These are phyloP conservation scores for Tolmerus cingulatus DNA, from an alignment of 2,888 invertebrate species.

Conservation along the genomic window DNA sequence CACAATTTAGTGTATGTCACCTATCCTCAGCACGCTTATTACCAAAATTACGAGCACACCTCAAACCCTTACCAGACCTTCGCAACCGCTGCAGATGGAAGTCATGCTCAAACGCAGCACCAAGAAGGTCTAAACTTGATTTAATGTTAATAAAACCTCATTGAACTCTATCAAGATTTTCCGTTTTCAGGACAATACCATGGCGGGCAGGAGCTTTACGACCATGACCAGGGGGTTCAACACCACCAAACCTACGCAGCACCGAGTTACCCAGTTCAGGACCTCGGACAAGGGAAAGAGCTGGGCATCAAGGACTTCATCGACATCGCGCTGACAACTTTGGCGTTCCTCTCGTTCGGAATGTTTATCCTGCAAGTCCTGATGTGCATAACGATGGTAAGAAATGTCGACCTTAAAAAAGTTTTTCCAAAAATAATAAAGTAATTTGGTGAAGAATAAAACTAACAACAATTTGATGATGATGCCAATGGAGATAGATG, in stretches of 20 bases:
- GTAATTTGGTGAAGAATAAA: slow-evolving; percentile 51
- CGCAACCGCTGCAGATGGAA: background rate
- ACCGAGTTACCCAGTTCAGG: background rate
- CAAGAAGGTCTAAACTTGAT: background rate
- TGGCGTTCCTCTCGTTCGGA: slow-evolving; percentile 82
- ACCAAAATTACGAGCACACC: background rate
- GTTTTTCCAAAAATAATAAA: background rate
- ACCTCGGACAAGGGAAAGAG: slow-evolving; percentile 5
- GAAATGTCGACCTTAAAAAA: background rate
- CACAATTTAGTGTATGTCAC: background rate
- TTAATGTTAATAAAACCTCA: background rate
- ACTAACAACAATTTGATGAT: slow-evolving; percentile 58
- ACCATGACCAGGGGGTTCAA: background rate
- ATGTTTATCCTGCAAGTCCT: slow-evolving; percentile 81
- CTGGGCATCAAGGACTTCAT: slow-evolving; percentile 68
- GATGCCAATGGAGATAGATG: slow-evolving; percentile 62
- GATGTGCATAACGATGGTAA: slow-evolving; percentile 72
- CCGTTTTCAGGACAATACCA: slow-evolving; percentile 42
- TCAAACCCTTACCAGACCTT: background rate
- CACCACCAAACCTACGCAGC: background rate
- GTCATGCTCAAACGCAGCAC: background rate
- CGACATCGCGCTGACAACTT: slow-evolving; percentile 80
- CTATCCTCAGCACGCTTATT: background rate
- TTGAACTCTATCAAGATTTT: background rate
- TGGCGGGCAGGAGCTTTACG: slow-evolving; percentile 36